Evolutionary conservation across 2,888 invertebrate genomes (phyloP).

Genomic region (Mesodorylaimus sp.): DNA sequence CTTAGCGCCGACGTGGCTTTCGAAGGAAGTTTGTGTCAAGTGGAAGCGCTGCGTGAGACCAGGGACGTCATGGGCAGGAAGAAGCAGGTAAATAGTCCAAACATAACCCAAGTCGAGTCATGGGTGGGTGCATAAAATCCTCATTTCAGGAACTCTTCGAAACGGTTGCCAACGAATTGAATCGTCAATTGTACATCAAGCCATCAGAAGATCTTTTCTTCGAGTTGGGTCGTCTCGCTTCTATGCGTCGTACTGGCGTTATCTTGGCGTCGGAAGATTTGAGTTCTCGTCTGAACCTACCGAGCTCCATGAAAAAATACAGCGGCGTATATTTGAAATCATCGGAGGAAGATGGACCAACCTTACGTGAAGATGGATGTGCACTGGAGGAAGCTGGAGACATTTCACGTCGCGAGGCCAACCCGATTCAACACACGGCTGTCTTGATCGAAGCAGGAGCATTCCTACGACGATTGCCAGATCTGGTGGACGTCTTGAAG

Average conservation of each 20-base stretch:
- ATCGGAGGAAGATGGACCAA: constrained; percentile 7
- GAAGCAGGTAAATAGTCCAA: constrained; percentile 39
- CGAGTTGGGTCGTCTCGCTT: constrained; percentile 25
- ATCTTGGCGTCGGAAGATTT: neutral
- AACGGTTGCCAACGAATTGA: constrained; percentile 50
- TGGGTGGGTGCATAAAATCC: neutral
- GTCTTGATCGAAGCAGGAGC: constrained; percentile 52
- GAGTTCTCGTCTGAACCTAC: constrained; percentile 6
- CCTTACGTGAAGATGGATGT: constrained; percentile 6
- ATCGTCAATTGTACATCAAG: constrained; percentile 49
- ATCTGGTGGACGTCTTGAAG: constrained; percentile 54
- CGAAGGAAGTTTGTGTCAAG: constrained; percentile 54
- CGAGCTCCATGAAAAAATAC: constrained; percentile 6
- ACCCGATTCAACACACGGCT: constrained; percentile 50
- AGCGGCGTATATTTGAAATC: constrained; percentile 4
- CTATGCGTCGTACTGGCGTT: constrained; percentile 22
- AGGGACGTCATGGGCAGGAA: constrained; percentile 51
- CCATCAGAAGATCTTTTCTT: constrained; percentile 39
- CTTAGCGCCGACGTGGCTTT: constrained; percentile 47
- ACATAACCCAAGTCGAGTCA: too few species aligned
- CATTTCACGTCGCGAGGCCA: constrained; percentile 30
- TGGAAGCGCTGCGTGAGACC: constrained; percentile 63
- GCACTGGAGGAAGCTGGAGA: constrained; percentile 18
- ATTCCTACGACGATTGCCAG: constrained; percentile 40
- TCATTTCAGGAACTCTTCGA: constrained; percentile 45